Conservation (phyloP, 2,888 invertebrate genomes). For the Rhogogaster chlorosoma region DNA sequence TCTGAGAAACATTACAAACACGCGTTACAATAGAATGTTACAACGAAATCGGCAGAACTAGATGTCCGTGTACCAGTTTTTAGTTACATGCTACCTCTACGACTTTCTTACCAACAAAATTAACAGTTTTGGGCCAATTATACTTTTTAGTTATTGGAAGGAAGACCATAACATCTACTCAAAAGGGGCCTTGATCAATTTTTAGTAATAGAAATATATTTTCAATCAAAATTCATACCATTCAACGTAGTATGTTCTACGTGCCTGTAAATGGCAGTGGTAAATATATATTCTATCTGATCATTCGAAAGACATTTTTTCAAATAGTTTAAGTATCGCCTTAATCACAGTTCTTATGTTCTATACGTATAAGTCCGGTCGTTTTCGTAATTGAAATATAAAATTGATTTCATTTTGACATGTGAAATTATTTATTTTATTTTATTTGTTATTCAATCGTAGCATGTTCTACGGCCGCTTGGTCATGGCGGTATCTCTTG, state of each 20-base stretch:
- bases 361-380: slow-evolving; percentile 33
- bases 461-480: slow-evolving; percentile 50
- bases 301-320: slow-evolving; percentile 21
- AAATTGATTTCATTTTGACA: slow-evolving; percentile 5
- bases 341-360: slow-evolving; percentile 40
- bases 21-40: slow-evolving; percentile 13
- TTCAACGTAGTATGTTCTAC: slow-evolving; percentile 48
- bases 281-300: not conserved
- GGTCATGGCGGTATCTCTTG: slow-evolving; percentile 48
- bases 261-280: slow-evolving; percentile 33
- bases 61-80: slow-evolving; percentile 11
- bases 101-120: slow-evolving; percentile 45
- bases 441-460: slow-evolving; percentile 48
- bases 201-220: slow-evolving; percentile 3
- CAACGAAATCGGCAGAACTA: slow-evolving; percentile 5
- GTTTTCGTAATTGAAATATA: slow-evolving; percentile 32
- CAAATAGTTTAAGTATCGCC: slow-evolving; percentile 39
- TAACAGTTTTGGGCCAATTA: not conserved
- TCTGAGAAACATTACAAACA: slow-evolving; percentile 51
- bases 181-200: slow-evolving; percentile 11
- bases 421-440: slow-evolving; percentile 34
- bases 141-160: not conserved
- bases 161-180: slow-evolving; percentile 7
- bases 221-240: slow-evolving; percentile 6
- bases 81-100: slow-evolving; percentile 43